These are phyloP conservation scores for Platycheirus albimanus DNA, from an alignment of 2,888 invertebrate species.

Conservation along the genomic window DNA sequence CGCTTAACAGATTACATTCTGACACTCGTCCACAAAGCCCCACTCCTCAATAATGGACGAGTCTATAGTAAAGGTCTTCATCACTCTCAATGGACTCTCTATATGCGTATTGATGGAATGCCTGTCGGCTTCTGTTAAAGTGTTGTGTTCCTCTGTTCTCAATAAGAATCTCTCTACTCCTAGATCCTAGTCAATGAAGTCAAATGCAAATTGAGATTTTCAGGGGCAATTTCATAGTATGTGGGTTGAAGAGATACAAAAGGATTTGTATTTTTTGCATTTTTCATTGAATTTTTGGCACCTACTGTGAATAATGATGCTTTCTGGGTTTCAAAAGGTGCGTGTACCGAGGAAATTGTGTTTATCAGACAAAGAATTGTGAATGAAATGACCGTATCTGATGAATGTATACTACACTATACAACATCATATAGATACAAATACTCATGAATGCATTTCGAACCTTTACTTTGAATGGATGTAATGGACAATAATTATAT, in stretches of 20 bases:
- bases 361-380: constrained; percentile 79
- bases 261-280: constrained; percentile 40
- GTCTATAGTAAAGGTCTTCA: constrained; percentile 25
- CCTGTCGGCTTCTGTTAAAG: constrained; percentile 56
- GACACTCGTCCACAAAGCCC: constrained; percentile 74
- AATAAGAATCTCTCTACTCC: no score
- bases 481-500: constrained; percentile 38
- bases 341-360: constrained; percentile 81
- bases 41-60: constrained; percentile 55
- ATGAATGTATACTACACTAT: constrained; percentile 76
- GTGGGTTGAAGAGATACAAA: constrained; percentile 65
- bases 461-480: constrained; percentile 28
- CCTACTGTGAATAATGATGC: constrained; percentile 81
- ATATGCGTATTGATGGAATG: constrained; percentile 36
- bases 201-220: constrained; percentile 82
- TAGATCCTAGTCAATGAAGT: constrained; percentile 76
- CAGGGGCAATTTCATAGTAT: constrained; percentile 73
- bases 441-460: constrained; percentile 20
- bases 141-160: no score
- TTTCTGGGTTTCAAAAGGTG: constrained; percentile 77
- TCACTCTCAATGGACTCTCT: constrained; percentile 43
- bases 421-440: no score
- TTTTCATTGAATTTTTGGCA: constrained; percentile 76
- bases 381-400: constrained; percentile 73
- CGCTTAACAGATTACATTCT: constrained; percentile 81